Conservation (phyloP, 2,888 invertebrate species). For the Athetis lepigone region DNA sequence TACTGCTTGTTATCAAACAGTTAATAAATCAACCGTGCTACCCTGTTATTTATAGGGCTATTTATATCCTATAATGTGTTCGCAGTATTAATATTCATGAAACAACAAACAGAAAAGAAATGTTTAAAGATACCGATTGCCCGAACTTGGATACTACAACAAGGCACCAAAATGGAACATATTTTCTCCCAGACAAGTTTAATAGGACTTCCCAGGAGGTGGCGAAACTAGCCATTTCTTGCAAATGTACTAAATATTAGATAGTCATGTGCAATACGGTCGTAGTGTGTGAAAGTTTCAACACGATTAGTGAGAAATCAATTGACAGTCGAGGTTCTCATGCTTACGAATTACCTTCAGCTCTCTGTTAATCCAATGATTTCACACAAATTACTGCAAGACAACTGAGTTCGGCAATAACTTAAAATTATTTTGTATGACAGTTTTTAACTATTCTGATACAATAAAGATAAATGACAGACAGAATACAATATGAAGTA, state of each 20-base stretch:
- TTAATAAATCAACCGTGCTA: constrained; percentile 70
- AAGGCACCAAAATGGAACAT: neutral
- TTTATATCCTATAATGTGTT: constrained; percentile 45
- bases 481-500: no score
- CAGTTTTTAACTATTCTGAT: constrained; percentile 1
- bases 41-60: constrained; percentile 55
- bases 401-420: constrained; percentile 16
- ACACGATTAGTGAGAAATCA: constrained; percentile 48
- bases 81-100: constrained; percentile 40
- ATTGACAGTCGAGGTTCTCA: constrained; percentile 50
- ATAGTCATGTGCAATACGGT: constrained; percentile 40
- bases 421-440: constrained; percentile 17
- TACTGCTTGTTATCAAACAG: constrained; percentile 70
- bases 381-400: constrained; percentile 24
- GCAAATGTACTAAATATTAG: constrained; percentile 44
- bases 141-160: neutral
- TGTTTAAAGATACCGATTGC: neutral
- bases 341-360: constrained; percentile 28
- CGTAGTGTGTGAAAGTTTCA: constrained; percentile 53
- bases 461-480: no score
- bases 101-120: constrained; percentile 30
- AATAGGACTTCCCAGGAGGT: constrained; percentile 11
- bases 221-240: constrained; percentile 14
- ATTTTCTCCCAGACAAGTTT: constrained; percentile 10
- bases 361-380: constrained; percentile 25